A percentile compares a stretch with the other conserved stretches of the same genome.
phyloP scores from a whole-genome alignment of 2,113 vertebrate species.

The Leuciscus idus region DNA sequence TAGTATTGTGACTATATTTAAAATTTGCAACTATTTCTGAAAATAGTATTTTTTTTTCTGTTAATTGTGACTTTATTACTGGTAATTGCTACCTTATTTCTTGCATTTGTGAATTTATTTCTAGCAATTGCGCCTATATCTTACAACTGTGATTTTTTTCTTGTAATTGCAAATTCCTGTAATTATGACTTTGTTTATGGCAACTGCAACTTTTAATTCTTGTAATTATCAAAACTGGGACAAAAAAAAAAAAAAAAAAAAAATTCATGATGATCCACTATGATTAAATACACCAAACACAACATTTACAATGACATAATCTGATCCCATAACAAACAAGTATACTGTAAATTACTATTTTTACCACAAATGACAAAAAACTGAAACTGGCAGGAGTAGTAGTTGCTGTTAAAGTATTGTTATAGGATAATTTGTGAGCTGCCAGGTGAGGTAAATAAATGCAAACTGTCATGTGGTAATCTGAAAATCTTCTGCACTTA shows the following conservation, averaged over 20 bases:
- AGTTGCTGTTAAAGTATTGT: background rate
- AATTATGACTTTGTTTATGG: background rate
- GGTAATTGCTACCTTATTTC: background rate
- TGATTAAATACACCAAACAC: background rate
- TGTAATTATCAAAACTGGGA: background rate
- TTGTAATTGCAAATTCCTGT: too few species aligned
- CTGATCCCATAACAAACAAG: background rate
- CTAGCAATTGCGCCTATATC: too few species aligned
- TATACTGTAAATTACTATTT: background rate
- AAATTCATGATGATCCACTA: background rate
- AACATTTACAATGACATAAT: background rate
- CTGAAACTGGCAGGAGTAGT: background rate
- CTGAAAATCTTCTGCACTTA: background rate
- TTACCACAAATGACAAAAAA: background rate
- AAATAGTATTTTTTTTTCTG: background rate
- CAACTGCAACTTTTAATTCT: background rate
- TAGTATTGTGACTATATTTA: background rate
- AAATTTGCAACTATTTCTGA: background rate
- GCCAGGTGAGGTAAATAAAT: background rate
- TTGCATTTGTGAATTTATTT: background rate
- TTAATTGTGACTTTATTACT: background rate
- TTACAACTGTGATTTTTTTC: too few species aligned
- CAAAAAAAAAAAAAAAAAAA: background rate
- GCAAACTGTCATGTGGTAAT: background rate
- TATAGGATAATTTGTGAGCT: background rate